Evolutionary conservation across 2,797 vertebrate genomes (phyloP).

Genomic region (Liasis olivaceus): DNA sequence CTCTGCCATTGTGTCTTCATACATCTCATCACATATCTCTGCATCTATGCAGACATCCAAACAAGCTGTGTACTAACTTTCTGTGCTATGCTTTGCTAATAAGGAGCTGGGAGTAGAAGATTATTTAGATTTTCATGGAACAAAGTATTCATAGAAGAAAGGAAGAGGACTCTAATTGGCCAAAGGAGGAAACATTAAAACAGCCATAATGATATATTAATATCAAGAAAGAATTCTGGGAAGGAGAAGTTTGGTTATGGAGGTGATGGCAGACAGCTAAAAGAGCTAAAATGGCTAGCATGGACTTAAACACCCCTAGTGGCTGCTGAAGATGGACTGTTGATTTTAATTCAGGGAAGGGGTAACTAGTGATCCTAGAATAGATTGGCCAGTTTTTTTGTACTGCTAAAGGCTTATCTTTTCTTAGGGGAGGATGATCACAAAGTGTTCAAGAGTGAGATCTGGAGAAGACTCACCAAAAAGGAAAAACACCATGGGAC

Average conservation of each 20-base stretch:
- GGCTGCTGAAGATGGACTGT: background rate
- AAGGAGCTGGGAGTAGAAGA: no score
- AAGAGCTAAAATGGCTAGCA: background rate
- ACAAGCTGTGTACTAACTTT: no score
- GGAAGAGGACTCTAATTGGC: background rate
- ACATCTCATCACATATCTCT: no score
- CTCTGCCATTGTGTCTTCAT: no score
- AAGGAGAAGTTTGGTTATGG: background rate
- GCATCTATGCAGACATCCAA: no score
- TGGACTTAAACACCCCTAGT: background rate
- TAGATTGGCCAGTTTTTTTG: background rate
- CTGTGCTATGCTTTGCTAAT: no score
- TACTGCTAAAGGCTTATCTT: background rate
- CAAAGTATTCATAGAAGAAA: no score
- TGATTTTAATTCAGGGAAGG: background rate
- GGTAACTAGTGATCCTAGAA: background rate
- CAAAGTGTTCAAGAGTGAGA: background rate
- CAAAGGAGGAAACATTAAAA: background rate
- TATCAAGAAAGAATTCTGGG: background rate
- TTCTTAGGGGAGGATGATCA: background rate
- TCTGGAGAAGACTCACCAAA: background rate
- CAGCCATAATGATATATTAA: background rate
- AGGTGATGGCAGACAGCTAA: background rate
- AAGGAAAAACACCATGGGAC: background rate
- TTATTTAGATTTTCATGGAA: background rate